Evolutionary conservation across 2,797 vertebrate genomes (phyloP).

Genomic region (Philypnodon macrostomus): DNA sequence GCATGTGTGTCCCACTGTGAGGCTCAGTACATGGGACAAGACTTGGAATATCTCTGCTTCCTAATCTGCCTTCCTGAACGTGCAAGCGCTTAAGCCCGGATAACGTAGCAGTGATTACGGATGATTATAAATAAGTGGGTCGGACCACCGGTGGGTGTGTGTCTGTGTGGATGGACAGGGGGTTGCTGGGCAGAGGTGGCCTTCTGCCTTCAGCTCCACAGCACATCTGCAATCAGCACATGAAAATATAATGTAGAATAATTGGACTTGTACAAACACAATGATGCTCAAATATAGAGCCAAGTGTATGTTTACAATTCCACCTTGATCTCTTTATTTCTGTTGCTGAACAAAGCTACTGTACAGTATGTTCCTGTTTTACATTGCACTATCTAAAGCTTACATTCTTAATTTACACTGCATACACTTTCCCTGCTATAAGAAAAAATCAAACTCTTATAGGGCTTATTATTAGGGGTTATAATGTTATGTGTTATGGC

Average conservation of each 20-base stretch:
- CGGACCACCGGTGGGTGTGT: slow-evolving; percentile 40
- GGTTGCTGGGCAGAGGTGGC: slow-evolving; percentile 58
- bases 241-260: not conserved
- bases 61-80: slow-evolving; percentile 70
- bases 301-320: not conserved
- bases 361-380: not conserved
- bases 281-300: too few relatives aligned
- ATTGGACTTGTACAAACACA: too few relatives aligned
- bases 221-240: slow-evolving; percentile 3
- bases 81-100: slow-evolving; percentile 74
- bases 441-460: too few relatives aligned
- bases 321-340: not conserved
- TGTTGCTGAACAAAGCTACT: not conserved
- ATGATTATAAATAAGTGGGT: slow-evolving; percentile 79
- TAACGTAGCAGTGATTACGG: slow-evolving; percentile 73
- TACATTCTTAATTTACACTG: too few relatives aligned
- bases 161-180: slow-evolving; percentile 30
- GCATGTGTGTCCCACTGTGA: slow-evolving; percentile 27
- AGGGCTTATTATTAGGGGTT: too few relatives aligned
- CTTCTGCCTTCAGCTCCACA: slow-evolving; percentile 13
- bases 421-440: too few relatives aligned
- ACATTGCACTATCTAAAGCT: not conserved
- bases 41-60: slow-evolving; percentile 69
- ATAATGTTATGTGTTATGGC: too few relatives aligned
- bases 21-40: slow-evolving; percentile 39